These are phyloP conservation scores for Puntigrus tetrazona DNA, from an alignment of 2,113 vertebrate species.

Conservation along the genomic window DNA sequence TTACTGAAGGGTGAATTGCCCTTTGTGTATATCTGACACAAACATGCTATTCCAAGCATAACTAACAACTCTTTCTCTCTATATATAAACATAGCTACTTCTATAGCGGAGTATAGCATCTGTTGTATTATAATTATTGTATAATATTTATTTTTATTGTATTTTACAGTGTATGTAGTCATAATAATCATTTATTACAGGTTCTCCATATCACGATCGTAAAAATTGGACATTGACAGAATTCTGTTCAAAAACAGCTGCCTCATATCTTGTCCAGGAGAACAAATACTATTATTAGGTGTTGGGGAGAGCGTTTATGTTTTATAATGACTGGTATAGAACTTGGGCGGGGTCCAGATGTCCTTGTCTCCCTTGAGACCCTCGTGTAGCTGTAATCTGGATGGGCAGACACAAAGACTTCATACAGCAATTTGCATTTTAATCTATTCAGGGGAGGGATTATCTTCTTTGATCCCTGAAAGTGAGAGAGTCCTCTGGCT, in stretches of 20 bases:
- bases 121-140: too few species aligned
- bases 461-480: constrained; percentile 39
- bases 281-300: not conserved
- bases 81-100: too few species aligned
- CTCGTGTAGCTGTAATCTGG: constrained; percentile 45
- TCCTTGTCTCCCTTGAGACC: constrained; percentile 44
- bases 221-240: not conserved
- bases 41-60: not conserved
- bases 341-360: constrained; percentile 51
- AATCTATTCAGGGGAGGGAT: constrained; percentile 45
- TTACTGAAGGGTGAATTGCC: not conserved
- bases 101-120: too few species aligned
- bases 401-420: constrained; percentile 48
- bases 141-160: not conserved
- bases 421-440: constrained; percentile 56
- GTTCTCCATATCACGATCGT: not conserved
- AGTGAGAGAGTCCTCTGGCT: constrained; percentile 42
- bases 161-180: not conserved
- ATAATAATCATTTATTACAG: not conserved
- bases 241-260: not conserved
- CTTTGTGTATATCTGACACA: constrained; percentile 21
- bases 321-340: constrained; percentile 26
- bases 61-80: too few species aligned
- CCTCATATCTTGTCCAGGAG: not conserved
- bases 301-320: not conserved